These are phyloP conservation scores for Brachionus calyciflorus DNA, from an alignment of 1,140 invertebrate species.

Conservation along the genomic window DNA sequence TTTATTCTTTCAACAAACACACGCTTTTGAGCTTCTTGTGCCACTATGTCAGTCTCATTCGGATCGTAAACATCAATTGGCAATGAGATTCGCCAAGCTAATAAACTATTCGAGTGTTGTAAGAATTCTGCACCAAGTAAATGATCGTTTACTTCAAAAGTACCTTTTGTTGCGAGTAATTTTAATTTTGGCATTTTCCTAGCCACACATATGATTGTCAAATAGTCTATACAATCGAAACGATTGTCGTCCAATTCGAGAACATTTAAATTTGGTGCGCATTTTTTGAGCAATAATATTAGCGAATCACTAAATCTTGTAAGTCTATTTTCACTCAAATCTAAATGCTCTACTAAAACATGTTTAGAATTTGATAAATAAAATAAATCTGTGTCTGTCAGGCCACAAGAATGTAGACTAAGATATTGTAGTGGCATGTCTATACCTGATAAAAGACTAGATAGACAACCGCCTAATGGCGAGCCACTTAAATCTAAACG, in stretches of 20 bases:
- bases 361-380: constrained; percentile 19
- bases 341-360: constrained; percentile 23
- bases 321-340: constrained; percentile 34
- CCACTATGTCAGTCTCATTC: constrained; percentile 34
- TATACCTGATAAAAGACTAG: background rate
- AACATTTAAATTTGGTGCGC: constrained; percentile 21
- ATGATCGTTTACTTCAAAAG: constrained; percentile 46
- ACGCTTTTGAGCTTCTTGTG: constrained; percentile 23
- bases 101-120: constrained; percentile 5
- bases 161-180: constrained; percentile 29
- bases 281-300: constrained; percentile 45
- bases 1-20: constrained; percentile 13
- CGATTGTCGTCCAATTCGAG: constrained; percentile 43
- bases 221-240: constrained; percentile 42
- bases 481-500: constrained; percentile 35
- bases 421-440: constrained; percentile 9
- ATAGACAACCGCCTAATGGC: constrained; percentile 16
- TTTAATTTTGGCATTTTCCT: constrained; percentile 10
- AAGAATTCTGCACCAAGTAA: constrained; percentile 37
- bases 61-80: constrained; percentile 43
- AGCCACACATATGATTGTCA: constrained; percentile 26
- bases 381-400: constrained; percentile 30
- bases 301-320: constrained; percentile 9
- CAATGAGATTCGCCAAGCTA: constrained; percentile 33
- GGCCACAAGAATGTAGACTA: constrained; percentile 29